Evolutionary conservation across 35 echinoderm and acorn worm species (phyloP), one percentile per base, ranked within the genome.

Genomic region (Acanthaster planci): DNA sequence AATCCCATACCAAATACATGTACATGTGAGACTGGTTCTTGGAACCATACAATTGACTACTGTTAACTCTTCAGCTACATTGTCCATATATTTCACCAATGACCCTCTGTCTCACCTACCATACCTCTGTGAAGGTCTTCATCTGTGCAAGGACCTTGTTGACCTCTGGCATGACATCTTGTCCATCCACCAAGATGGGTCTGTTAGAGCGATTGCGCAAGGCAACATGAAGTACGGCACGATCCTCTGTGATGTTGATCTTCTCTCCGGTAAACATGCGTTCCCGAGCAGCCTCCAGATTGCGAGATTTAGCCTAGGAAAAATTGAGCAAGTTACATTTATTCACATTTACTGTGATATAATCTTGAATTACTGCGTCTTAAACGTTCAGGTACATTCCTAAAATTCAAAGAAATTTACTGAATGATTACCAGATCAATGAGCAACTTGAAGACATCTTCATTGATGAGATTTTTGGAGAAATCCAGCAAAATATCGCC

Each of bases 161-260:
- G 50, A 98, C 95, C 77, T 91, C 89, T 0, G 91, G 85, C 88
- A 91, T 91, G 0, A 98, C 95, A 44, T 98, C 95, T 30, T 90
- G 64, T n/a, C 89, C 89, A 23, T 93, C 81, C 0, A 98, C 91
- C 60, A 88, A 40, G 84, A 98, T 87, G 19, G 95, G 95, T 51
- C 67, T 88, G 75, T 98, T 98, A 29, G 91, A 93, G 37, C 95
- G 79, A 82, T 98, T 98, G 23, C 95, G 85, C 18, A 98, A 77
- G 18, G 95, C 95, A 29, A 89, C 84, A 51, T 98, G 95, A 4
- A 98, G 86, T 7, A 98, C 95, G 12, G 95, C 95, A 51, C 95
- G 76, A 26, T 91, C 59, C 76, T 98, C 95, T 0, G 95, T 98
- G 53, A 98, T 94, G 92, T 98, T 98, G 88, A 98, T 98, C 86